A percentile compares a stretch with the other conserved stretches of the same genome.
Evolutionary conservation across 2,888 invertebrate species (phyloP).

Genomic region (Yponomeuta evonymella): DNA sequence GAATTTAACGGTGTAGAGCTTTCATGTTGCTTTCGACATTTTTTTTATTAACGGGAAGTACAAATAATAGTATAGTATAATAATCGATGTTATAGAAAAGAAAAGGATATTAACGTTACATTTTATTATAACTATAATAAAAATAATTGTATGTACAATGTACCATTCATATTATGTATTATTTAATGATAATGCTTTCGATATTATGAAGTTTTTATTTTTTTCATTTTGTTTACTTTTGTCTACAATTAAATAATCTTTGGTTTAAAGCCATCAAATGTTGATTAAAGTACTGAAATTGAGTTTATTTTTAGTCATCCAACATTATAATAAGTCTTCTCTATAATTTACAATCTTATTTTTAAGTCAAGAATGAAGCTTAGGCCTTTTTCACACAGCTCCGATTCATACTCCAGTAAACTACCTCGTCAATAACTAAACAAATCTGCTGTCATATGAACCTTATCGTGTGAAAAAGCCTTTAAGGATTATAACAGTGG

Average conservation of each 20-base stretch:
- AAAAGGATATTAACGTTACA: not conserved
- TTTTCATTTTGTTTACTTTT: not conserved
- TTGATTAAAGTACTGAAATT: not conserved
- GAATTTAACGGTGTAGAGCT: no score
- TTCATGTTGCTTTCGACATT: not conserved
- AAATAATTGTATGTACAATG: not conserved
- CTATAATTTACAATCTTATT: conserved; percentile 10
- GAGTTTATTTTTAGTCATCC: not conserved
- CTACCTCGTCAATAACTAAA: not conserved
- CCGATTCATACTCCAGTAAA: not conserved
- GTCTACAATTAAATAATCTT: not conserved
- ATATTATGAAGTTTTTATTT: not conserved
- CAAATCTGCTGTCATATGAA: not conserved
- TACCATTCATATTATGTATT: not conserved
- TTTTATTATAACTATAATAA: not conserved
- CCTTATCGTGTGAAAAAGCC: not conserved
- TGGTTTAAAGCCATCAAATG: not conserved
- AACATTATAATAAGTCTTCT: not conserved
- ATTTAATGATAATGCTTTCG: not conserved
- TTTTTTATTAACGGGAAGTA: not conserved
- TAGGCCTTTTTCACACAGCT: not conserved
- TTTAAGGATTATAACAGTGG: conserved; percentile 37
- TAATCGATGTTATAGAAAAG: not conserved
- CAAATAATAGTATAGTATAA: not conserved
- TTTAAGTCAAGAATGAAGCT: conserved; percentile 9